phyloP scores from a whole-genome alignment of 2,113 vertebrate species.

The Ochotona princeps region DNA sequence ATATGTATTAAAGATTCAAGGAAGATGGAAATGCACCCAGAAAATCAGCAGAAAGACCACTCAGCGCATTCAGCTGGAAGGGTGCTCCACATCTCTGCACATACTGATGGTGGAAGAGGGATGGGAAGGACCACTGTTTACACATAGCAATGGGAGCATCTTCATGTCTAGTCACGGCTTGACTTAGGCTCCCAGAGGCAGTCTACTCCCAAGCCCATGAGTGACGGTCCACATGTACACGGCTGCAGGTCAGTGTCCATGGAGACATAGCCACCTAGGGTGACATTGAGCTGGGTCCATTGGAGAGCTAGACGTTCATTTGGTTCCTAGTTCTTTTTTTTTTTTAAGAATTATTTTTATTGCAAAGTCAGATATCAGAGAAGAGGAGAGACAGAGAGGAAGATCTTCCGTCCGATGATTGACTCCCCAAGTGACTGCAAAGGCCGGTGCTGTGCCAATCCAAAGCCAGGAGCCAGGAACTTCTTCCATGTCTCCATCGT shows the following conservation, averaged over 20 bases:
- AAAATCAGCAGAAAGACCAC: background rate
- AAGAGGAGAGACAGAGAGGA: too few relatives aligned
- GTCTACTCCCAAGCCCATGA: background rate
- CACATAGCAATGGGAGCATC: rapidly evolving
- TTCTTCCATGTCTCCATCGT: too few relatives aligned
- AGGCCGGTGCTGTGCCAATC: too few relatives aligned
- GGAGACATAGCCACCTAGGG: rapidly evolving
- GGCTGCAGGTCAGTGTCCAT: rapidly evolving
- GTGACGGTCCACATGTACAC: background rate
- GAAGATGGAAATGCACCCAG: background rate
- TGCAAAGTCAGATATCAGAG: too few relatives aligned
- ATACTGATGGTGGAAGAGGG: too few relatives aligned
- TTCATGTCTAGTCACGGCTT: rapidly evolving
- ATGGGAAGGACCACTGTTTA: background rate
- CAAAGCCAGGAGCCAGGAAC: too few relatives aligned
- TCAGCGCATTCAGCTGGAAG: too few relatives aligned
- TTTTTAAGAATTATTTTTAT: too few relatives aligned
- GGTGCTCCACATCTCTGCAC: too few relatives aligned
- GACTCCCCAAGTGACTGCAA: too few relatives aligned
- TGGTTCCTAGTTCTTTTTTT: background rate
- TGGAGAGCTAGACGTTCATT: background rate
- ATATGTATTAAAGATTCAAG: background rate
- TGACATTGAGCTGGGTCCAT: too few relatives aligned
- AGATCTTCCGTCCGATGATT: too few relatives aligned
- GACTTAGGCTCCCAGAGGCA: background rate